Conservation (phyloP, 2,888 invertebrate genomes). For the Nudaria mundana region DNA sequence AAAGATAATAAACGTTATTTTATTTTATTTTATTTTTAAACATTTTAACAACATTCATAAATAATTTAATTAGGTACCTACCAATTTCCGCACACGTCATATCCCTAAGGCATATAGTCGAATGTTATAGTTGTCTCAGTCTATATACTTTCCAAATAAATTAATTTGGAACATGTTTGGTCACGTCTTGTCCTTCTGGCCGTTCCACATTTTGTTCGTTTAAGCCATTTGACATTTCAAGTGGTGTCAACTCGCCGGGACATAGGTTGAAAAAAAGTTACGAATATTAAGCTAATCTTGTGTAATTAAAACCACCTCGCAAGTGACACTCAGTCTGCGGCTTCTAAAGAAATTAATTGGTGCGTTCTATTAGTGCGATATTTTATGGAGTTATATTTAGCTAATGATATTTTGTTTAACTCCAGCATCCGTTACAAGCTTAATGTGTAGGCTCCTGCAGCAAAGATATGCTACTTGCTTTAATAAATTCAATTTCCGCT, state of each 20-base stretch:
- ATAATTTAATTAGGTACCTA: too few species aligned
- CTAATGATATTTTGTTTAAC: conserved; percentile 20
- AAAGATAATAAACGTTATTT: too few species aligned
- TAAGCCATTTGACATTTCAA: conserved; percentile 56
- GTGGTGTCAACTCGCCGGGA: conserved; percentile 56
- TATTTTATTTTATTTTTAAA: too few species aligned
- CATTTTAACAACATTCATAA: too few species aligned
- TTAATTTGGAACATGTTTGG: conserved; percentile 11
- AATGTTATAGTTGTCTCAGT: too few species aligned
- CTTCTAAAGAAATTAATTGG: not conserved
- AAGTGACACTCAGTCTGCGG: not conserved
- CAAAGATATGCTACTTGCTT: conserved; percentile 27
- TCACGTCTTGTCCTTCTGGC: conserved; percentile 10
- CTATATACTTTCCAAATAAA: too few species aligned
- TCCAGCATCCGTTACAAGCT: conserved; percentile 19
- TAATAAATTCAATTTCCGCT: conserved; percentile 49
- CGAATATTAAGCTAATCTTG: conserved; percentile 32
- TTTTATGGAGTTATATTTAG: too few species aligned
- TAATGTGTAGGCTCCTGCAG: conserved; percentile 19
- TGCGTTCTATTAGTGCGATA: conserved; percentile 1
- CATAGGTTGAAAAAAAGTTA: conserved; percentile 42
- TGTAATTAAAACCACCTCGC: conserved; percentile 30
- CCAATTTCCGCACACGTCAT: too few species aligned
- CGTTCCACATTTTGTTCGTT: conserved; percentile 35
- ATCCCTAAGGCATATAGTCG: too few species aligned